Evolutionary conservation across 2,797 vertebrate species (phyloP), one percentile per base, ranked within the genome.

Genomic region (Heteromormyrus szaboi): DNA sequence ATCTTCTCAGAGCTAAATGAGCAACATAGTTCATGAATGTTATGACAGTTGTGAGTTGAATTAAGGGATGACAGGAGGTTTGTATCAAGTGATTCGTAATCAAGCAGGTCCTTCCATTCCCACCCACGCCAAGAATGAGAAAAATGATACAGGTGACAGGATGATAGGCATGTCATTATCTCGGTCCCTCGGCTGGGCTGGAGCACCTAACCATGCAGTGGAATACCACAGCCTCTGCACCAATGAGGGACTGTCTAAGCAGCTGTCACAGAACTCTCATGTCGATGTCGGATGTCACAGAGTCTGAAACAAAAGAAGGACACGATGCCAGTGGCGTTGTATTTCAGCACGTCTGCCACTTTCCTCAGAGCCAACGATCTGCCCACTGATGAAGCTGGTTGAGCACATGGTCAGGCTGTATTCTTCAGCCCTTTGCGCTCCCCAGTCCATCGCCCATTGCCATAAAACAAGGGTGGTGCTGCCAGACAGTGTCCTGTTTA

Each of bases 121-220:
- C 91, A 91, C 92, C 92, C 93, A 91, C 93, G 89, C 90, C 91
- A 86, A 89, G 89, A 88, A 90, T 90, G 91, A 91, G 91, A 54
- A 91, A 90, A 91, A 91, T 93, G 92, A 91, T 92, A 91, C 90
- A 90, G 88, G 89, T 93, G 92, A 92, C 91, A 91, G 92, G 94
- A 90, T 91, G 89, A 93, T 92, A 94, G 95, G 92, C 93, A 91
- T 94, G 95, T 95, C 94, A 95, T 95, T 96, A 95, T 94, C 92
- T 94, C 90, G n/a, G 41, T 79, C 87, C 87, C 65, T 92, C 88
- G 62, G 90, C 91, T 88, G 85, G 91, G 92, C 89, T 91, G 89
- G 92, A 93, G 92, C 91, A 91, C 93, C 92, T 95, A 92, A 92
- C 90, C 90, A 92, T 92, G 93, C 90, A 65, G 90, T 91, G 92